Conservation (phyloP, 2,797 vertebrate species). For the Leptodactylus fallax region DNA sequence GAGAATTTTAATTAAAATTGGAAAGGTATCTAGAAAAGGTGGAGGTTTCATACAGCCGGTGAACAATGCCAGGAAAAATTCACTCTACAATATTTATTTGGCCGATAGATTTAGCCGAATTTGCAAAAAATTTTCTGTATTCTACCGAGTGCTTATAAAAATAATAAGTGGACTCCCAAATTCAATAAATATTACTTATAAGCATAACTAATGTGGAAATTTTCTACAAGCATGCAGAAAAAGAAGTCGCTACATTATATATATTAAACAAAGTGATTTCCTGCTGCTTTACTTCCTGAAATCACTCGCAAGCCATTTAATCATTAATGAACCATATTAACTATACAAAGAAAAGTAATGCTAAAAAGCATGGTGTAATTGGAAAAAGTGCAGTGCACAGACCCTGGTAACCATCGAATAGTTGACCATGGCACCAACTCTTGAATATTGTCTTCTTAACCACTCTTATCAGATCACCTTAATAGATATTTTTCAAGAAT, state of each 20-base stretch:
- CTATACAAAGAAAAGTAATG: constrained; percentile 39
- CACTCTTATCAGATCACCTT: not conserved
- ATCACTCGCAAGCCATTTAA: constrained; percentile 62
- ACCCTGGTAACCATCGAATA: not conserved
- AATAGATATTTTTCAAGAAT: not conserved
- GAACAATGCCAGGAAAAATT: constrained; percentile 31
- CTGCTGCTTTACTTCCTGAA: constrained; percentile 61
- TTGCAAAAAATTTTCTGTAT: constrained; percentile 42
- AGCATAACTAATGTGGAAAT: constrained; percentile 57
- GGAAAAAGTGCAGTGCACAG: not conserved
- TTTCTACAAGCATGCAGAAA: constrained; percentile 50
- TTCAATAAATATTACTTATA: constrained; percentile 60
- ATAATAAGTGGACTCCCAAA: constrained; percentile 48
- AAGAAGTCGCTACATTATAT: constrained; percentile 50
- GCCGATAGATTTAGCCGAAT: constrained; percentile 32
- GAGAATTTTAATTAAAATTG: not conserved
- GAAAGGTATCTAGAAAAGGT: not conserved
- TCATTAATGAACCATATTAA: constrained; percentile 60
- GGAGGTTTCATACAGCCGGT: not conserved
- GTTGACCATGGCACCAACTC: not conserved
- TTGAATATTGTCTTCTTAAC: not conserved
- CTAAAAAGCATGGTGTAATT: constrained; percentile 19
- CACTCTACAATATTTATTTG: constrained; percentile 34
- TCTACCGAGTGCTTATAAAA: constrained; percentile 39
- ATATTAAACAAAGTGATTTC: constrained; percentile 59